phyloP scores from a whole-genome alignment of 2,888 invertebrate species.

The Aelia acuminata region DNA sequence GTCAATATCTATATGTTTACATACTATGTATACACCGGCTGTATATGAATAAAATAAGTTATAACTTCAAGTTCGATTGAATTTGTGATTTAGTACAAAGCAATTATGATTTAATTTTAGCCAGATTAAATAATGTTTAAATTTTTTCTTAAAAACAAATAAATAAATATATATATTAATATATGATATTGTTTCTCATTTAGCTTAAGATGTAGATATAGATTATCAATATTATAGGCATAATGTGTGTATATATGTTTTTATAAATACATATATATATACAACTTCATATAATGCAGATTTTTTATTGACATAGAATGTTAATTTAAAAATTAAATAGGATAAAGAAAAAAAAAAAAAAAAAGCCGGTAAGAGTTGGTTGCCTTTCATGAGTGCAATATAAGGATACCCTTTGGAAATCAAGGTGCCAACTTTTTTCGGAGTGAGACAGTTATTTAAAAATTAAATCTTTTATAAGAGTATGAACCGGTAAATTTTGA shows the following conservation, averaged over 20 bases:
- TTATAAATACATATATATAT: not conserved
- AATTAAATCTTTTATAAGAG: not conserved
- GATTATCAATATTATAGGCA: slow-evolving; percentile 46
- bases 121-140: slow-evolving; percentile 17
- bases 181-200: slow-evolving; percentile 44
- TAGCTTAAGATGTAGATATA: slow-evolving; percentile 47
- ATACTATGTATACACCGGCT: not conserved
- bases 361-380: slow-evolving; percentile 38
- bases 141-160: slow-evolving; percentile 9
- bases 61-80: slow-evolving; percentile 34
- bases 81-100: slow-evolving; percentile 57
- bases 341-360: slow-evolving; percentile 14
- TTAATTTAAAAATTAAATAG: slow-evolving; percentile 39
- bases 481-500: not conserved
- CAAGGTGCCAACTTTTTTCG: slow-evolving; percentile 41
- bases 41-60: not conserved
- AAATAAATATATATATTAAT: slow-evolving; percentile 9
- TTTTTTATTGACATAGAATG: slow-evolving; percentile 52
- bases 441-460: slow-evolving; percentile 7
- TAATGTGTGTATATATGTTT: not conserved
- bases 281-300: not conserved
- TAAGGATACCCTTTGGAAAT: not conserved
- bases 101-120: slow-evolving; percentile 35
- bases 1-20: not conserved
- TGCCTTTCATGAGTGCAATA: slow-evolving; percentile 54